phyloP scores from a whole-genome alignment of 2,888 invertebrate genomes.

The Ditula angustiorana region DNA sequence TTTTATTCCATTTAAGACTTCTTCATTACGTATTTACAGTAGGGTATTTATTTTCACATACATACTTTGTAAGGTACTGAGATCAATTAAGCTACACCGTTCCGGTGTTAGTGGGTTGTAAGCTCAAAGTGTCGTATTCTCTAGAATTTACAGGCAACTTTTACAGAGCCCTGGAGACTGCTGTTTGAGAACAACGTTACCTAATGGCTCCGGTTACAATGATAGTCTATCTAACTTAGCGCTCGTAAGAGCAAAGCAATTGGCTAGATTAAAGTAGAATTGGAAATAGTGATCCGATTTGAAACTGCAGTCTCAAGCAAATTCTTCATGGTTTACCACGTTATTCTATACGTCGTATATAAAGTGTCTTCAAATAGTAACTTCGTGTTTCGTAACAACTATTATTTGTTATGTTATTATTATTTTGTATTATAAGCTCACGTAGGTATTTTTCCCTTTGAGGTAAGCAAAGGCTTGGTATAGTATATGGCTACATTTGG shows the following conservation, averaged over 20 bases:
- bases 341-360: no score
- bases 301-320: background rate
- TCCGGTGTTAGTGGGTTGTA: background rate
- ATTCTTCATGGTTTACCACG: no score
- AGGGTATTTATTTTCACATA: background rate
- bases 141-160: slow-evolving; percentile 2
- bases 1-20: background rate
- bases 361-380: no score
- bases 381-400: no score
- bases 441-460: no score
- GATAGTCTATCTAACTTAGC: background rate
- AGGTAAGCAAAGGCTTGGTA: no score
- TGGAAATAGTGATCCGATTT: background rate
- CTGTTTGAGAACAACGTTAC: background rate
- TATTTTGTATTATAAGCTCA: no score
- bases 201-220: background rate
- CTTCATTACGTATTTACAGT: no score
- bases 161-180: background rate
- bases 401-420: no score
- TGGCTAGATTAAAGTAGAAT: background rate
- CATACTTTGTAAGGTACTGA: slow-evolving; percentile 2
- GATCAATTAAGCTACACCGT: slow-evolving; percentile 2
- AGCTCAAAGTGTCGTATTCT: background rate
- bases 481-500: no score
- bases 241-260: background rate